Evolutionary conservation across 1,140 invertebrate genomes (phyloP).

Genomic region (Drosophila virilis): DNA sequence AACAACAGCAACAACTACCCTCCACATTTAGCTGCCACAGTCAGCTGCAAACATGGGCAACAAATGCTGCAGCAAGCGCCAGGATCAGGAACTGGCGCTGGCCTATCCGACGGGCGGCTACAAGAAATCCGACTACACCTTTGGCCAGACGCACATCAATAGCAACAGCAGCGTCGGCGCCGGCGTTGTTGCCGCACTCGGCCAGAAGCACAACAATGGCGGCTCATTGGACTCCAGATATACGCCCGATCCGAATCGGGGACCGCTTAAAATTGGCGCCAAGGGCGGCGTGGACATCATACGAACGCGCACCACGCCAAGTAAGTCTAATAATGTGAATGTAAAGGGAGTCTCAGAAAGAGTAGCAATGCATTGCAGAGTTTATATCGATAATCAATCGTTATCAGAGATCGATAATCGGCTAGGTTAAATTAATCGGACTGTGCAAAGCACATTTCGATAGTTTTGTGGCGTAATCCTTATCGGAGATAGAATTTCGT

Average conservation of each 20-base stretch:
- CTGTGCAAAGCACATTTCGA: too few species aligned
- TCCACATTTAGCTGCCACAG: slow-evolving; percentile 6
- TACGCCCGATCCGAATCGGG: slow-evolving; percentile 91
- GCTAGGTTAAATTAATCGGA: too few species aligned
- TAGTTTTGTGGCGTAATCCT: too few species aligned
- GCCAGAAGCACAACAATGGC: slow-evolving; percentile 87
- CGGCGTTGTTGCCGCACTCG: slow-evolving; percentile 58
- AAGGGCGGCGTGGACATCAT: slow-evolving; percentile 89
- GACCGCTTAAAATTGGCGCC: slow-evolving; percentile 85
- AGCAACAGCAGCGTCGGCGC: slow-evolving; percentile 48
- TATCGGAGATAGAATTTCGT: too few species aligned
- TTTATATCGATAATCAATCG: too few species aligned
- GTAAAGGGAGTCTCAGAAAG: too few species aligned
- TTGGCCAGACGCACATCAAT: slow-evolving; percentile 82
- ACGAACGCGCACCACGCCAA: slow-evolving; percentile 88
- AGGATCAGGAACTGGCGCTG: slow-evolving; percentile 88
- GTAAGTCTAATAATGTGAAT: slow-evolving; percentile 84
- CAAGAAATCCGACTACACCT: slow-evolving; percentile 88
- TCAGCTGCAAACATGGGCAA: slow-evolving; percentile 69
- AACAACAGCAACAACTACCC: slow-evolving; percentile 11
- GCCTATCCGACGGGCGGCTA: slow-evolving; percentile 87
- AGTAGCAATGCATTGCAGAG: too few species aligned
- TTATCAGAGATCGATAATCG: too few species aligned
- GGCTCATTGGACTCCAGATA: slow-evolving; percentile 90
- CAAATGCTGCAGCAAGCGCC: slow-evolving; percentile 89